Percentiles rank a stretch among this genome's conserved stretches.
Conservation (phyloP, 2,888 invertebrate genomes). For the Esperia sulphurella region DNA sequence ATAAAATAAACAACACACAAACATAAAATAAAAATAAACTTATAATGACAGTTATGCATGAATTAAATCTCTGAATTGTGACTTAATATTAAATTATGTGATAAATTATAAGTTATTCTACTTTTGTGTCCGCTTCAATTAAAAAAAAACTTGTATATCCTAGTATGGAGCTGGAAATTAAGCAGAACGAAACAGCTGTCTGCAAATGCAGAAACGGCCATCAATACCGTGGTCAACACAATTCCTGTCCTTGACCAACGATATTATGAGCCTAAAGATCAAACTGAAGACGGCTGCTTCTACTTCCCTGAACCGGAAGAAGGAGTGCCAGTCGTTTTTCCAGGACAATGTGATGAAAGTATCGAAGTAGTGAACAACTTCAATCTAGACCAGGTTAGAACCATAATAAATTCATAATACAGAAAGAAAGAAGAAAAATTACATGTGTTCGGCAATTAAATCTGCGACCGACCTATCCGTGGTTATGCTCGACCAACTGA, state of each 20-base stretch:
- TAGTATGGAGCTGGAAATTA: conserved; percentile 46
- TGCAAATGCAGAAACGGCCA: conserved; percentile 17
- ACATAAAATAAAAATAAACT: no score
- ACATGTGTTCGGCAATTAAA: no score
- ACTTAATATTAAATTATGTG: no score
- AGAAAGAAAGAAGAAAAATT: no score
- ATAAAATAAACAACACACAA: no score
- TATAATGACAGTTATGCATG: no score
- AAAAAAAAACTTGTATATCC: background rate
- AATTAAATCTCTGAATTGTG: no score
- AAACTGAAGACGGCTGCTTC: conserved; percentile 48
- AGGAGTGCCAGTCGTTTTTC: conserved; percentile 54
- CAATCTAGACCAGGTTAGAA: conserved; percentile 10
- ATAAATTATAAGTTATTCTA: no score
- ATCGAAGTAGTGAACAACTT: conserved; percentile 40
- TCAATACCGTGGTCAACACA: conserved; percentile 26
- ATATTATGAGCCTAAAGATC: conserved; percentile 33
- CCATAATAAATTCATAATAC: background rate
- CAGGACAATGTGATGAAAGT: conserved; percentile 43
- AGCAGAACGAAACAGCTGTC: conserved; percentile 35
- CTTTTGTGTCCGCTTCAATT: background rate
- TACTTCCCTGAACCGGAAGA: conserved; percentile 54
- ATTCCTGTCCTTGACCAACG: conserved; percentile 35
- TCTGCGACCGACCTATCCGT: no score
- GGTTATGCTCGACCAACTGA: no score